phyloP scores from a whole-genome alignment of 2,797 vertebrate genomes.

The Geotrypetes seraphini region DNA sequence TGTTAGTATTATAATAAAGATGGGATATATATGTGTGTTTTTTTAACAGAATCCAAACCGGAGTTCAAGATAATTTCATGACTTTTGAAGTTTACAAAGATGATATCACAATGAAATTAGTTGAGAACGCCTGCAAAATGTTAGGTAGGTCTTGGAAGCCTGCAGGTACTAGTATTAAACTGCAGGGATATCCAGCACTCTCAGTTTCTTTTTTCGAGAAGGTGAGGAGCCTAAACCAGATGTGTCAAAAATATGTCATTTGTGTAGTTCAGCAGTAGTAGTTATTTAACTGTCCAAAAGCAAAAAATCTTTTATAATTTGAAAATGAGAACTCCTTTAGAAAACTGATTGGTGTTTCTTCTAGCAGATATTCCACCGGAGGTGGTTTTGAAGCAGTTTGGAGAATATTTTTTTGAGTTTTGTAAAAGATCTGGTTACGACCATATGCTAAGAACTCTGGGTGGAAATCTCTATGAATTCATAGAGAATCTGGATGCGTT shows the following conservation, averaged over 20 bases:
- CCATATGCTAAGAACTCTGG: slow-evolving; percentile 67
- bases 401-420: slow-evolving; percentile 70
- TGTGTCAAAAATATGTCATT: no score
- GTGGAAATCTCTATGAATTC: slow-evolving; percentile 66
- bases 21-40: slow-evolving; percentile 7
- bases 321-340: no score
- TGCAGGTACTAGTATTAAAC: no score
- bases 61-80: slow-evolving; percentile 61
- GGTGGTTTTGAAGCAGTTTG: slow-evolving; percentile 58
- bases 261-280: slow-evolving; percentile 8
- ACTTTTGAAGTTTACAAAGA: slow-evolving; percentile 65
- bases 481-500: slow-evolving; percentile 67
- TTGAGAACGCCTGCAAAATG: slow-evolving; percentile 54
- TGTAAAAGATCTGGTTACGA: slow-evolving; percentile 69
- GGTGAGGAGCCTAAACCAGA: no score
- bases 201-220: no score
- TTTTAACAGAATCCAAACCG: slow-evolving; percentile 41
- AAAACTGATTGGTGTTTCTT: no score
- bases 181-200: no score
- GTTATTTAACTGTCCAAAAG: slow-evolving; percentile 14
- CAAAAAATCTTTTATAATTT: no score
- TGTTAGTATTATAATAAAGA: no score
- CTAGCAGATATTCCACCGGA: slow-evolving; percentile 56
- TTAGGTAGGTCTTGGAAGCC: slow-evolving; percentile 44
- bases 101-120: slow-evolving; percentile 58